These are phyloP conservation scores for Eulemur macaco DNA, from an alignment of 2,113 vertebrate genomes.

Conservation along the genomic window DNA sequence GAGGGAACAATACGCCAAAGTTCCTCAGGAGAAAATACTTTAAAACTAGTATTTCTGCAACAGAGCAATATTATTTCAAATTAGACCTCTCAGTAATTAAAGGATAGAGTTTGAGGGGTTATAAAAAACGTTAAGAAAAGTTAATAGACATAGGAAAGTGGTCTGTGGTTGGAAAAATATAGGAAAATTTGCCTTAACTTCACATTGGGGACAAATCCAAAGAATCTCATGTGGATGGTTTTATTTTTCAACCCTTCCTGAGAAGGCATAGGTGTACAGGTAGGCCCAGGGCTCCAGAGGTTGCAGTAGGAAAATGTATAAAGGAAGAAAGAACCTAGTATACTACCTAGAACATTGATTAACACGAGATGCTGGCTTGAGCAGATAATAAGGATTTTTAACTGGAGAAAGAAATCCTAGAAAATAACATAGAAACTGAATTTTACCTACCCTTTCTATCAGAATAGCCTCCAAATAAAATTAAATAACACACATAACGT, in stretches of 20 bases:
- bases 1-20: neutral
- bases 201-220: neutral
- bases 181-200: neutral
- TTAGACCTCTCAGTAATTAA: neutral
- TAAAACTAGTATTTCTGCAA: neutral
- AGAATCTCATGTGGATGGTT: neutral
- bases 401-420: neutral
- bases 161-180: neutral
- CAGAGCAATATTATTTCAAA: neutral
- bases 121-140: neutral
- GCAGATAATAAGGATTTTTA: neutral
- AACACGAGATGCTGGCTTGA: neutral
- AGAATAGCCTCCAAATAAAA: neutral
- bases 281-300: neutral
- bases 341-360: neutral
- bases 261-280: neutral
- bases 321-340: neutral
- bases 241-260: conserved; percentile 15
- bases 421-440: neutral
- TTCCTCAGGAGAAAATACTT: neutral
- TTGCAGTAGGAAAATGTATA: neutral
- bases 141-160: neutral
- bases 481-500: neutral
- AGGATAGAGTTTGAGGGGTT: neutral
- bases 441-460: neutral